Evolutionary conservation across 2,797 vertebrate species (phyloP), one percentile per base, ranked within the genome.

Genomic region (Agapornis canus): DNA sequence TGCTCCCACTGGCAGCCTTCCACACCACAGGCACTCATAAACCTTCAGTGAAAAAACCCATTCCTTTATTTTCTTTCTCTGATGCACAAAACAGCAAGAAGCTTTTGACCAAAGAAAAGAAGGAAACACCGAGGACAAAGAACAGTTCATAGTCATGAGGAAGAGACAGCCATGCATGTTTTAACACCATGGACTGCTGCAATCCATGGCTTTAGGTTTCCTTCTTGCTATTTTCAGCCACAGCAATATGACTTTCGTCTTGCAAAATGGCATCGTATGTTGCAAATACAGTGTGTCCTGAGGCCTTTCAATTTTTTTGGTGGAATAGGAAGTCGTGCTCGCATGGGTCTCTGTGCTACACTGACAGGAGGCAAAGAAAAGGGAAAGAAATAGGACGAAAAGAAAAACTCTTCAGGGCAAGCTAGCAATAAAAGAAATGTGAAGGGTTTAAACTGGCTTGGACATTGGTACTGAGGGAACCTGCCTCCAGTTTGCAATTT

Each of bases 321-420:
- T 70, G 75, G 64, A 59, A 65, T n/a, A 73, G 0, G 0, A 80
- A 69, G 18, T 54, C 70, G 49, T 66, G 80, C 77, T 84, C 66
- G 45, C 66, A 45, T 4, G 43, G 70, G 69, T 72, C 80, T 76
- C 85, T 69, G 39, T 35, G 37, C 86, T 48, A 7, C 54, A 16
- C n/a, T 54, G 73, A 70, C 92, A 86, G 80, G 5, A 79, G 52
- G 13, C 18, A 84, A 83, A 81, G 61, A 78, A 57, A 92, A 26
- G 48, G 20, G 11, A 85, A 73, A 91, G 59, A 91, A 95, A 94
- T 29, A 76, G 57, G 65, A 86, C 4, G 4, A 79, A 73, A 40
- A 59, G 63, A 69, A 89, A 90, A 96, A 60, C 19, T 92, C 66
- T 89, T 89, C 73, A 77, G 90, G 92, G 70, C 63, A 86, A 90